These are phyloP conservation scores for Luperina testacea DNA, from an alignment of 2,888 invertebrate genomes.

Conservation along the genomic window DNA sequence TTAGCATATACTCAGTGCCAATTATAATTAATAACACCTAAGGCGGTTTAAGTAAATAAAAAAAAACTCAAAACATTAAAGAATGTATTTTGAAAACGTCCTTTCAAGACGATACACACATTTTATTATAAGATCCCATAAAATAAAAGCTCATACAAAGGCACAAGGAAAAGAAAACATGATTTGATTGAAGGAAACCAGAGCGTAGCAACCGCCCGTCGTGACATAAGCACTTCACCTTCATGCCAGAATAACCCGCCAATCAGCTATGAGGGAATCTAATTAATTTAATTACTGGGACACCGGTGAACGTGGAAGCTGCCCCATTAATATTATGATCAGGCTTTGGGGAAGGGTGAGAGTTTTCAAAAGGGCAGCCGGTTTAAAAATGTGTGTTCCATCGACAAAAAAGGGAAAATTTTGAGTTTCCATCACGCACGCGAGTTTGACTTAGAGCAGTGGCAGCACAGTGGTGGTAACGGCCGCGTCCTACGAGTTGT, in stretches of 20 bases:
- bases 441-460: background rate
- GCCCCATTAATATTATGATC: background rate
- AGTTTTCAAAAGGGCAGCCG: slow-evolving; percentile 2
- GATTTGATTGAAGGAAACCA: slow-evolving; percentile 56
- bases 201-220: slow-evolving; percentile 24
- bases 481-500: background rate
- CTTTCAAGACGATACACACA: background rate
- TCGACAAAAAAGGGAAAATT: background rate
- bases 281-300: slow-evolving; percentile 54
- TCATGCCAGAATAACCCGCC: slow-evolving; percentile 41
- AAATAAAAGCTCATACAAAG: slow-evolving; percentile 38
- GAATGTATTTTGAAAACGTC: background rate
- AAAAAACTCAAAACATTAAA: background rate
- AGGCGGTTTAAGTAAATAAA: background rate
- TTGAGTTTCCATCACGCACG: background rate
- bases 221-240: slow-evolving; percentile 23
- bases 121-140: background rate
- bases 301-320: slow-evolving; percentile 20
- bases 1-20: too few relatives aligned
- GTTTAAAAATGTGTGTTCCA: slow-evolving; percentile 7
- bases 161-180: slow-evolving; percentile 24
- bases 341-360: background rate
- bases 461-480: background rate
- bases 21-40: background rate
- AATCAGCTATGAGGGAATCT: slow-evolving; percentile 54